Conservation (phyloP, 2,888 invertebrate species). For the Hemaris fuciformis region DNA sequence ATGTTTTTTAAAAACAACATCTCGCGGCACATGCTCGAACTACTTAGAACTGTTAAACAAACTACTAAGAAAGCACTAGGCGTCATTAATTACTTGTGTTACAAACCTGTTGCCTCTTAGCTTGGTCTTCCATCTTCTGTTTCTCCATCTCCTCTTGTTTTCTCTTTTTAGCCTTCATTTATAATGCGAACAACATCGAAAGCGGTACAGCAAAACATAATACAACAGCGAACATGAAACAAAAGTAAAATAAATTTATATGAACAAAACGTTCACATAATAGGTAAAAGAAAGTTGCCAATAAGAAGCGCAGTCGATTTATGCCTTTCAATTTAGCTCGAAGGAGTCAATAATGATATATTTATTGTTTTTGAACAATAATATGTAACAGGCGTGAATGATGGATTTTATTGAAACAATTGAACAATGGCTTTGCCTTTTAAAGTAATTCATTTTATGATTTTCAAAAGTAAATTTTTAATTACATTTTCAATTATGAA, state of each 20-base stretch:
- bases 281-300: slow-evolving; percentile 7
- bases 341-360: too few relatives aligned
- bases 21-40: neutral
- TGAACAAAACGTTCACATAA: neutral
- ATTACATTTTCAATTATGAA: neutral
- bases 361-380: too few relatives aligned
- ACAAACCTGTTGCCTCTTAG: slow-evolving; percentile 92
- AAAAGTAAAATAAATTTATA: slow-evolving; percentile 46
- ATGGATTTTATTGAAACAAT: neutral
- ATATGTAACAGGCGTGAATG: too few relatives aligned
- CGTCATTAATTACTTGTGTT: neutral
- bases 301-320: neutral
- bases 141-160: slow-evolving; percentile 93
- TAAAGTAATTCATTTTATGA: neutral
- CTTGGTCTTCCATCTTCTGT: slow-evolving; percentile 91
- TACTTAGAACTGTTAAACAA: neutral
- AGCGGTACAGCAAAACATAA: slow-evolving; percentile 78
- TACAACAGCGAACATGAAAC: slow-evolving; percentile 73
- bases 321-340: neutral
- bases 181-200: slow-evolving; percentile 76
- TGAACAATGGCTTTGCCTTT: neutral
- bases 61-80: neutral
- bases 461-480: too few relatives aligned
- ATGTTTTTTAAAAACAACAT: neutral
- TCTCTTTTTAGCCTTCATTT: slow-evolving; percentile 89